Evolutionary conservation across 2,888 invertebrate species (phyloP), one percentile per base, ranked within the genome.

Genomic region (Mythimna vitellina): DNA sequence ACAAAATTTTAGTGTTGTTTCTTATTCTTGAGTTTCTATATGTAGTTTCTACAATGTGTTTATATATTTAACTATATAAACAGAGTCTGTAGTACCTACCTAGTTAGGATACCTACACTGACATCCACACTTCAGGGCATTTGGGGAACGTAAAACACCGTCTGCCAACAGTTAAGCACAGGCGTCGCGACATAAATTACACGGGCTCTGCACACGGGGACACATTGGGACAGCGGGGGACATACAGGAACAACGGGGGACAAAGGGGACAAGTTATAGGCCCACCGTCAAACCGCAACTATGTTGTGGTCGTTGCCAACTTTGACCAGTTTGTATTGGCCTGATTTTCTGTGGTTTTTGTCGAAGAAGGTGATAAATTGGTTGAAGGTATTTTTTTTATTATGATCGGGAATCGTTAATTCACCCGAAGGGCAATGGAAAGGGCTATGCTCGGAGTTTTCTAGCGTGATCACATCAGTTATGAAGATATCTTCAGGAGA

Each of bases 121-220:
- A 25, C 25, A 63, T 65, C 12, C 32, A 66, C 61, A 64, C 54
- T 71, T 73, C 29, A 49, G 73, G 46, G 57, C 65, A 65, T 80
- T 80, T 42, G 51, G 63, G 65, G 35, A 17, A 60, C 67, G 56
- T 70, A 63, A 65, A 81, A 71, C 70, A 65, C 61, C 32, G 74
- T 74, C 76, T 76, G 80, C 81, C 86, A 84, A 82, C 80, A 74
- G 80, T 80, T 85, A 84, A 83, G 83, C 81, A 73, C 66, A 74
- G 51, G 58, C 81, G 68, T 76, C 74, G 85, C 81, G 82, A 89
- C 89, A 89, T 92, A 93, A 92, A 93, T 93, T 92, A 92, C 88
- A 93, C 87, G 91, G 87, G 61, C 84, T 67, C 82, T 89, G 91
- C 89, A 79, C 92, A 90, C 89, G 81, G 81, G 60, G 76, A 62